These are phyloP conservation scores for Tonatia bakeri DNA, from an alignment of 2,113 vertebrate genomes.

Conservation along the genomic window DNA sequence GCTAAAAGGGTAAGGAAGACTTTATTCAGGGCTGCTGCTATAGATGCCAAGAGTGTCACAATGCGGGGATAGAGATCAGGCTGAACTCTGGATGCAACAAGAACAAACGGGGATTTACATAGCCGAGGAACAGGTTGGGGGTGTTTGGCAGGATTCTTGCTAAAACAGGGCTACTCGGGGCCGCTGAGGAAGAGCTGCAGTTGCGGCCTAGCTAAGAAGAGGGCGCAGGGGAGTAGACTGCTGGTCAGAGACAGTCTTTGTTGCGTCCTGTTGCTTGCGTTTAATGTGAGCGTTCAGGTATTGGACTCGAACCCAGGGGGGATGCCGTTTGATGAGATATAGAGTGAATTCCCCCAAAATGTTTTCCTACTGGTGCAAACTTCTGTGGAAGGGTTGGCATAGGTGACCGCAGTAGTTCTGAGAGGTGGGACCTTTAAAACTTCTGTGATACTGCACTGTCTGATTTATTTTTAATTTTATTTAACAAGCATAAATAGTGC, in stretches of 20 bases:
- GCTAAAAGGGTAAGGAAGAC: background rate
- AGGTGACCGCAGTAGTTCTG: background rate
- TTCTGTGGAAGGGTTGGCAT: background rate
- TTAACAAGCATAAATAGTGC: background rate
- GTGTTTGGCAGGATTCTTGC: background rate
- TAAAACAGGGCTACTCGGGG: background rate
- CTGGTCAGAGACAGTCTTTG: background rate
- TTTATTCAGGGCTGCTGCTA: background rate
- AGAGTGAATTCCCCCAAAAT: background rate
- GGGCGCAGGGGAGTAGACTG: no score
- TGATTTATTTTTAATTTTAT: conserved; percentile 26
- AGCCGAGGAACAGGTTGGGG: background rate
- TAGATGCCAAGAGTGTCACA: background rate
- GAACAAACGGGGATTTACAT: background rate
- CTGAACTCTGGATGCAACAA: background rate
- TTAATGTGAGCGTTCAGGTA: background rate
- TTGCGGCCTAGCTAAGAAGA: background rate
- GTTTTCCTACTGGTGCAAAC: background rate
- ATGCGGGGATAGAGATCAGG: background rate
- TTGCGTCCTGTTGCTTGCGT: background rate
- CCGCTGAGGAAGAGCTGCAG: background rate
- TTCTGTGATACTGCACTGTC: background rate
- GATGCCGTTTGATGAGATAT: background rate
- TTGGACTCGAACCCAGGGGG: background rate
- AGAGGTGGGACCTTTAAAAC: background rate